A percentile compares a stretch with the other conserved stretches of the same genome.
These are phyloP conservation scores for Diploscapter pachys DNA, from an alignment of 1,140 invertebrate species.

Conservation along the genomic window DNA sequence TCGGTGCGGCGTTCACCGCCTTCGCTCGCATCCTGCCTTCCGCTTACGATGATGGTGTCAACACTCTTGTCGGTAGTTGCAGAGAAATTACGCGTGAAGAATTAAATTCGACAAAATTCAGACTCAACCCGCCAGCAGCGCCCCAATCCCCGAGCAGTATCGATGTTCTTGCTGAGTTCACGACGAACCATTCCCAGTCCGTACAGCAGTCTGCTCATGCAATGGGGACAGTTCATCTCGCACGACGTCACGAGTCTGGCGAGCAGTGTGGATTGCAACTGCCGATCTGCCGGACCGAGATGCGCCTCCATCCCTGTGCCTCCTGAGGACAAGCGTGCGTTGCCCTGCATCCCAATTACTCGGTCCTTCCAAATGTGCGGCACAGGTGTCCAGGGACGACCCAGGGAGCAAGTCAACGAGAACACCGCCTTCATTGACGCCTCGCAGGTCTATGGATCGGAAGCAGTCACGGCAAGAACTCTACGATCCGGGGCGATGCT, in stretches of 20 bases:
- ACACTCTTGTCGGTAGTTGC: constrained; percentile 67
- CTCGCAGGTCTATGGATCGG: constrained; percentile 42
- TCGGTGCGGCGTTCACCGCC: constrained; percentile 83
- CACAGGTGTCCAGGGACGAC: constrained; percentile 22
- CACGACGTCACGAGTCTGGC: constrained; percentile 39
- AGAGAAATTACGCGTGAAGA: not conserved
- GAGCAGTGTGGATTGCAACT: constrained; percentile 29
- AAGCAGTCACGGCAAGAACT: constrained; percentile 21
- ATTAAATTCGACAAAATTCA: constrained; percentile 1
- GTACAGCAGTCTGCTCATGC: constrained; percentile 24
- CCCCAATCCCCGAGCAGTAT: constrained; percentile 39
- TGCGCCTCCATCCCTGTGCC: constrained; percentile 33
- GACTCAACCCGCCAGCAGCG: constrained; percentile 20
- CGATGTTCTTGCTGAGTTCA: constrained; percentile 30
- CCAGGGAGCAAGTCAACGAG: constrained; percentile 40
- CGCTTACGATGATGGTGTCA: constrained; percentile 93
- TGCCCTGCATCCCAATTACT: constrained; percentile 36
- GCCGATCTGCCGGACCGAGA: constrained; percentile 6
- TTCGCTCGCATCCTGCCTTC: constrained; percentile 78
- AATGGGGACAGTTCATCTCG: constrained; percentile 40
- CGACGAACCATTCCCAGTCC: constrained; percentile 2
- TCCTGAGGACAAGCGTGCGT: constrained; percentile 21
- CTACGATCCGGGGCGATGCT: constrained; percentile 32
- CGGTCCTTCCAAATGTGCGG: constrained; percentile 35
- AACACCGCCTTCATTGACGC: constrained; percentile 44